These are phyloP conservation scores for Cardiocondyla obscurior DNA, from an alignment of 1,140 invertebrate species.

Conservation along the genomic window DNA sequence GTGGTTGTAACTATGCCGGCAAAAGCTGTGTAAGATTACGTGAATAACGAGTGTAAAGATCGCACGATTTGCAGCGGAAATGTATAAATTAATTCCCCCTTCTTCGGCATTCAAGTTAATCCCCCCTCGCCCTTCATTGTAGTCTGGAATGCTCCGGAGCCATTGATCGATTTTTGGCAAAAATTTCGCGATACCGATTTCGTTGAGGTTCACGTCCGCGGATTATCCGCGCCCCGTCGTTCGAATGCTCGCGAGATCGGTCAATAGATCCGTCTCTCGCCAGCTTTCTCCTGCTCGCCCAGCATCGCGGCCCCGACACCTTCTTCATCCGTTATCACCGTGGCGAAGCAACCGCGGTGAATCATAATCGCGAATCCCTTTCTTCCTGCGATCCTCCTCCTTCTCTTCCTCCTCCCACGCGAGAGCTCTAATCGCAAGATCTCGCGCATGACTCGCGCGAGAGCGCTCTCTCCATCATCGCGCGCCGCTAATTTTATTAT, in stretches of 20 bases:
- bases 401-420: background rate
- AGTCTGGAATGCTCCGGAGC: background rate
- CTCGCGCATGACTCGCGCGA: slow-evolving; percentile 44
- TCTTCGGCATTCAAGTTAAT: too few species aligned
- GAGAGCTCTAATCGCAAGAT: slow-evolving; percentile 27
- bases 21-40: background rate
- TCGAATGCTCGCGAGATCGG: slow-evolving; percentile 33
- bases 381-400: background rate
- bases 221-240: background rate
- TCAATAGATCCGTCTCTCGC: slow-evolving; percentile 20
- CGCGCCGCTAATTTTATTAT: slow-evolving; percentile 41
- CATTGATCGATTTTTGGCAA: background rate
- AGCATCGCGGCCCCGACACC: background rate
- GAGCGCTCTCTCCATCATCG: slow-evolving; percentile 16
- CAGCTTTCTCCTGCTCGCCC: slow-evolving; percentile 35
- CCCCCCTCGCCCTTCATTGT: too few species aligned
- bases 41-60: slow-evolving; percentile 14
- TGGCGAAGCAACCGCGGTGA: background rate
- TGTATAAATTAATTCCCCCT: background rate
- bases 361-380: slow-evolving; percentile 26
- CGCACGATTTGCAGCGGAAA: background rate
- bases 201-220: background rate
- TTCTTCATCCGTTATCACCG: slow-evolving; percentile 17
- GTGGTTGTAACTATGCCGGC: background rate
- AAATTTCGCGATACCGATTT: background rate